phyloP scores from a whole-genome alignment of 2,888 invertebrate species.

The Omphaloscelis lunosa region DNA sequence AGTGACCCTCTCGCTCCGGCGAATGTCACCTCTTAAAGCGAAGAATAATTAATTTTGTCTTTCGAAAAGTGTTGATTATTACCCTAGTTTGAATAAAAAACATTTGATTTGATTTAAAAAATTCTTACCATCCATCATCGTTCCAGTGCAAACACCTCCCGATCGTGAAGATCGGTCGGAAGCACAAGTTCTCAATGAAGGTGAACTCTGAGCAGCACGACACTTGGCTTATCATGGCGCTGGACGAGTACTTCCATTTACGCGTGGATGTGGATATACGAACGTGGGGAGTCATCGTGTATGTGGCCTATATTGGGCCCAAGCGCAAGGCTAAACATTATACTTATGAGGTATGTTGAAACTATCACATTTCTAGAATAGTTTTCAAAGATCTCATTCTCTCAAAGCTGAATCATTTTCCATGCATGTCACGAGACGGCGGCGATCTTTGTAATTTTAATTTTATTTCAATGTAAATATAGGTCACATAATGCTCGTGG shows the following conservation, averaged over 20 bases:
- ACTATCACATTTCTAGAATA: not conserved
- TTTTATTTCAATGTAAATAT: not conserved
- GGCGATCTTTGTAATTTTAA: not conserved
- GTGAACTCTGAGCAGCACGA: conserved; percentile 82
- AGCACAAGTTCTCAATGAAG: conserved; percentile 80
- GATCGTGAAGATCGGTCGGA: conserved; percentile 77
- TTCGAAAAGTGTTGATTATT: no score
- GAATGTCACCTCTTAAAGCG: not conserved
- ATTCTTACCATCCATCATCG: not conserved
- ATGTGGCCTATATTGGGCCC: conserved; percentile 86
- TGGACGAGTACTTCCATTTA: conserved; percentile 83
- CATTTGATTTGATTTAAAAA: not conserved
- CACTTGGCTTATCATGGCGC: conserved; percentile 81
- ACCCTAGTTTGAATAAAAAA: no score
- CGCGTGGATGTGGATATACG: conserved; percentile 82
- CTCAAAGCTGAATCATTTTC: not conserved
- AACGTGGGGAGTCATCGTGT: conserved; percentile 81
- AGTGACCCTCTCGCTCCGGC: not conserved
- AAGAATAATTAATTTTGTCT: no score
- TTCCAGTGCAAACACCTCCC: conserved; percentile 80
- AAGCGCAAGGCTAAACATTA: conserved; percentile 80
- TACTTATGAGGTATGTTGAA: conserved; percentile 78
- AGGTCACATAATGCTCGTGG: not conserved
- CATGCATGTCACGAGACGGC: no score
- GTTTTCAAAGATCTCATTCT: not conserved